Base-by-base conservation (phyloP, 2,113 vertebrate genomes). In the Pygoscelis antarcticus region DNA sequence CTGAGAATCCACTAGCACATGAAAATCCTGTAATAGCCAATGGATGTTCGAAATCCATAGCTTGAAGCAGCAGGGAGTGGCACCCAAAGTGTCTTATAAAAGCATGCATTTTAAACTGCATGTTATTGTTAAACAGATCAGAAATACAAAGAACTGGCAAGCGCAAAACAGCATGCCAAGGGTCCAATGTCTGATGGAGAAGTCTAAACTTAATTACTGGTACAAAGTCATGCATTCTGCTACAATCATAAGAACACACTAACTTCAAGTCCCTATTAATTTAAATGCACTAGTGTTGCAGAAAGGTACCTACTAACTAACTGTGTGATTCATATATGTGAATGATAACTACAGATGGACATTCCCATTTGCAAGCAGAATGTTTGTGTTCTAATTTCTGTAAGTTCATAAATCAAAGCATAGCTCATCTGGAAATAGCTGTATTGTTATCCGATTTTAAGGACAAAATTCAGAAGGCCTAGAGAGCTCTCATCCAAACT, bases 31-130 rank as follows among this genome's bases (percentile, higher is more conserved):
- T 38, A 80, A 68, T 3, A 80, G 52, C 19, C 30, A 72, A 27
- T 2, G 17, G 42, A 66, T 51, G 4, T 69, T 71, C n/a, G 14
- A 71, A 87, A 82, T 42, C 13, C 0, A 0, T 19, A 64, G 26
- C 38, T 23, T 44, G n/a, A 60, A 18, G 27, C 27, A 83, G 30
- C 26, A 80, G 20, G 10, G 13, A 81, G 6, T 62, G 42, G 72
- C 44, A 82, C 34, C 4, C 30, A 23, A 61, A 64, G 13, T 9
- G 11, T 38, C 66, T 68, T 32, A 18, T 5, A n/a, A 52, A 93
- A 90, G 61, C 13, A 20, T n/a, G 22, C 8, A 55, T 85, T 69
- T 90, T 69, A 72, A 87, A 83, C 13, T 44, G 20, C 22, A n/a
- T 0, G 1, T 40, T 52, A 52, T 3, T 79, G 32, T 23, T 68